A percentile compares a stretch with the other conserved stretches of the same genome.
phyloP scores from a whole-genome alignment of 2,797 vertebrate species.

The Mus minutoides region DNA sequence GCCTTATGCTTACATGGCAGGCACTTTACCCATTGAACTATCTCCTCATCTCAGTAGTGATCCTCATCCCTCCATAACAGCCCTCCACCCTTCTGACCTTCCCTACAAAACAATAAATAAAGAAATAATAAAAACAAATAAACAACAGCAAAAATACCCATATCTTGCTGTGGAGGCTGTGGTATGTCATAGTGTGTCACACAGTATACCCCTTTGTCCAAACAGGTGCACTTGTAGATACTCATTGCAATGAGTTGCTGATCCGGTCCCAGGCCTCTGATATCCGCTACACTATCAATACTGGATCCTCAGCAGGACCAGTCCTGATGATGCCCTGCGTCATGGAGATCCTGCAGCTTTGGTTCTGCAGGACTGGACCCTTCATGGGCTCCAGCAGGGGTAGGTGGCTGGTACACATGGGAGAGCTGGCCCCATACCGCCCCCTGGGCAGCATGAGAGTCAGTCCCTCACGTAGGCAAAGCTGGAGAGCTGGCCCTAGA shows the following conservation, averaged over 20 bases:
- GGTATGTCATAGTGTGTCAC: neutral
- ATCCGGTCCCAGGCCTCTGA: neutral
- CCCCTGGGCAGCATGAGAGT: no score
- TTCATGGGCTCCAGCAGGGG: neutral
- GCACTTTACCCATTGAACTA: neutral
- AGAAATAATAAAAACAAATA: neutral
- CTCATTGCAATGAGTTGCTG: neutral
- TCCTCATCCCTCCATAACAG: neutral
- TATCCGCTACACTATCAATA: neutral
- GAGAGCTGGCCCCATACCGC: neutral
- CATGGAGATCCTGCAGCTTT: neutral
- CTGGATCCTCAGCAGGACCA: neutral
- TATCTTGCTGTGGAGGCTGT: neutral
- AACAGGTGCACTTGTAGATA: neutral
- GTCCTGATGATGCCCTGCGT: neutral
- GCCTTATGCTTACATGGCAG: neutral
- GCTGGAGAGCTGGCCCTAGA: neutral
- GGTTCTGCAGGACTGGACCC: neutral
- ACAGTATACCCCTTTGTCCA: neutral
- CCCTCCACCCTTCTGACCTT: neutral
- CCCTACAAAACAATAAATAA: neutral
- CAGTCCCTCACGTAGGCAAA: neutral
- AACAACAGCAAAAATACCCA: neutral
- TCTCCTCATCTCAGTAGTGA: neutral
- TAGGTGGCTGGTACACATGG: neutral